Percentiles rank a stretch among this genome's conserved stretches.
Conservation (phyloP, 1,140 invertebrate species). For the Bombus waltoni region DNA sequence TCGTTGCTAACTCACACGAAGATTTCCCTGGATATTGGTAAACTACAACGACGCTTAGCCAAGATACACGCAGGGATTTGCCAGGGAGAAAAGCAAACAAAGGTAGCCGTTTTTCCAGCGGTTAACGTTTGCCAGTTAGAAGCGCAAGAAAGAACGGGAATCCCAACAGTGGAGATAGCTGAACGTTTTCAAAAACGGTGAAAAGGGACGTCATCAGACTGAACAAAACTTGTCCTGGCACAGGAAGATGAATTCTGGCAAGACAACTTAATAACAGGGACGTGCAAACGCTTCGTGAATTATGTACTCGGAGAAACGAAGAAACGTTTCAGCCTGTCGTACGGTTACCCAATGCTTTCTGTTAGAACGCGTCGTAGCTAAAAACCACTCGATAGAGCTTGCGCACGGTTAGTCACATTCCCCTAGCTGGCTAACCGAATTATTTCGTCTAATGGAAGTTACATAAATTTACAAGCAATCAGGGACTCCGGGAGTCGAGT, state of each 20-base stretch:
- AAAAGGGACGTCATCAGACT: neutral
- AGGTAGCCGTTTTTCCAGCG: neutral
- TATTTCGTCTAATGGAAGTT: slow-evolving; percentile 40
- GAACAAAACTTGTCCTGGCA: neutral
- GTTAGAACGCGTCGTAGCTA: no score
- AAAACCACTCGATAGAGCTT: slow-evolving; percentile 42
- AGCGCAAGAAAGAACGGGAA: neutral
- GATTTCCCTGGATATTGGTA: neutral
- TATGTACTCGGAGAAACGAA: neutral
- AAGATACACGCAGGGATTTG: slow-evolving; percentile 1
- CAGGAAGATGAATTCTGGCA: slow-evolving; percentile 6
- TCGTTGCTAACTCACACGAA: neutral
- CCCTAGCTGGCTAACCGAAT: neutral
- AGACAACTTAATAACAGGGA: neutral
- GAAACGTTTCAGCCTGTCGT: neutral
- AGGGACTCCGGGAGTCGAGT: neutral
- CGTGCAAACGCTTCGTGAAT: neutral
- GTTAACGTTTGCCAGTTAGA: neutral
- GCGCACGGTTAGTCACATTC: slow-evolving; percentile 28
- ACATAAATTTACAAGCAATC: slow-evolving; percentile 19
- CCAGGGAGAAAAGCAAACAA: slow-evolving; percentile 7
- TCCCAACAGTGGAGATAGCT: no score
- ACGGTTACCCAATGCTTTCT: no score
- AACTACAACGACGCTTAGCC: neutral
- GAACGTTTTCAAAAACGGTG: neutral